phyloP scores from a whole-genome alignment of 2,113 vertebrate species.

The Anguilla rostrata region DNA sequence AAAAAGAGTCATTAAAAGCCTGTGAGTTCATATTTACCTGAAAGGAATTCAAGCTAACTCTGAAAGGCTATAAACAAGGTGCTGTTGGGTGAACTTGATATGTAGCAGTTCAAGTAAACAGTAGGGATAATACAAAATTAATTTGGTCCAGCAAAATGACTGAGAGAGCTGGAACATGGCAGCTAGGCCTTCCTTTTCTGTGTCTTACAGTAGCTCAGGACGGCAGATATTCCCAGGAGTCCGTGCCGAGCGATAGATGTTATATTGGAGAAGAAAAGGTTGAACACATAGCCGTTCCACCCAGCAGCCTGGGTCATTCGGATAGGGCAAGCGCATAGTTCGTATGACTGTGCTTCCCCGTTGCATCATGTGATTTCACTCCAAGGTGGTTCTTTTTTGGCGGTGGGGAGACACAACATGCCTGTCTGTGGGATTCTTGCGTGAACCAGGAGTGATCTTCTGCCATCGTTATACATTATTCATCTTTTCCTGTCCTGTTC shows the following conservation, averaged over 20 bases:
- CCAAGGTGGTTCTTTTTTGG: neutral
- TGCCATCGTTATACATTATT: neutral
- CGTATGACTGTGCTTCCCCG: neutral
- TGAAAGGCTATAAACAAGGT: neutral
- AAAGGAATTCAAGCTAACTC: neutral
- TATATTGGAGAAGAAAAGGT: constrained; percentile 5
- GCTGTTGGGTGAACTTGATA: constrained; percentile 16
- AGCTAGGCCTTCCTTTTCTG: neutral
- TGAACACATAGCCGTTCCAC: neutral
- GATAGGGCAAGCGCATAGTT: neutral
- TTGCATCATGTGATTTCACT: constrained; percentile 2
- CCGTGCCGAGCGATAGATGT: neutral
- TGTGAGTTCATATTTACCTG: neutral
- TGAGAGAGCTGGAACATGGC: neutral
- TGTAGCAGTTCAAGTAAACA: constrained; percentile 26
- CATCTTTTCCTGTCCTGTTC: neutral
- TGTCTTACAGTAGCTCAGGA: neutral
- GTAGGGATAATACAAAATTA: neutral
- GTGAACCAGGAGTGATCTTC: neutral
- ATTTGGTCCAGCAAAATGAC: neutral
- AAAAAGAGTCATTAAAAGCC: neutral
- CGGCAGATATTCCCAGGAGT: neutral
- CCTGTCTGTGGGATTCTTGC: neutral
- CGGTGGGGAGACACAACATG: neutral
- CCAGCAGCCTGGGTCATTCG: neutral